A percentile compares a stretch with the other conserved stretches of the same genome.
Conservation (phyloP, 2,888 invertebrate genomes). For the Monoplex corrugatus region DNA sequence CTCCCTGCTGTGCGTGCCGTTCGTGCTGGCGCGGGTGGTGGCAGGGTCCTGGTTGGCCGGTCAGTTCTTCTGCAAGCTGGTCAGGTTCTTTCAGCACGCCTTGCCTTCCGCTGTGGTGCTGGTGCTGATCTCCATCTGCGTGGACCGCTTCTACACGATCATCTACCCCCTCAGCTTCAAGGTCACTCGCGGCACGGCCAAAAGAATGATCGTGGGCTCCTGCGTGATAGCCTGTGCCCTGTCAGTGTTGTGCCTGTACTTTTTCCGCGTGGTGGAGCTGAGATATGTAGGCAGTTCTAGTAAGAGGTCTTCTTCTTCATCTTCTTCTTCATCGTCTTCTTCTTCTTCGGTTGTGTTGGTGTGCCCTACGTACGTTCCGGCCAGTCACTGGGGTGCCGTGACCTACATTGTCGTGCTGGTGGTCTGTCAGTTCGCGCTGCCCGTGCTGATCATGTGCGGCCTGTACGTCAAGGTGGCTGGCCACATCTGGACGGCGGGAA, state of each 20-base stretch:
- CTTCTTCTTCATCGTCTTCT: neutral
- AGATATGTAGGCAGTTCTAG: too few relatives aligned
- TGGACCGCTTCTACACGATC: conserved; percentile 80
- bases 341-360: conserved; percentile 32
- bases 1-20: conserved; percentile 68
- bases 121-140: conserved; percentile 73
- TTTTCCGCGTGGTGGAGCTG: conserved; percentile 66
- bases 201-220: conserved; percentile 71
- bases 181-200: conserved; percentile 76
- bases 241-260: conserved; percentile 70
- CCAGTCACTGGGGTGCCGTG: conserved; percentile 63
- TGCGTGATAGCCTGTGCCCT: conserved; percentile 66
- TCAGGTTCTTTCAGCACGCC: conserved; percentile 72
- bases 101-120: conserved; percentile 63
- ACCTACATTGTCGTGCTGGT: conserved; percentile 65
- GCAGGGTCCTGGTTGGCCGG: conserved; percentile 62
- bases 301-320: neutral
- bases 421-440: conserved; percentile 66
- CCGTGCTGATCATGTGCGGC: conserved; percentile 62
- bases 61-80: conserved; percentile 70
- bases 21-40: conserved; percentile 66
- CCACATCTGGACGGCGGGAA: conserved; percentile 72
- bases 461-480: conserved; percentile 70
- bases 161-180: conserved; percentile 80
- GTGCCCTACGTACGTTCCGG: conserved; percentile 68